A percentile compares a stretch with the other conserved stretches of the same genome.
Conservation (phyloP, 2,797 vertebrate genomes). For the Antennarius maculatus region DNA sequence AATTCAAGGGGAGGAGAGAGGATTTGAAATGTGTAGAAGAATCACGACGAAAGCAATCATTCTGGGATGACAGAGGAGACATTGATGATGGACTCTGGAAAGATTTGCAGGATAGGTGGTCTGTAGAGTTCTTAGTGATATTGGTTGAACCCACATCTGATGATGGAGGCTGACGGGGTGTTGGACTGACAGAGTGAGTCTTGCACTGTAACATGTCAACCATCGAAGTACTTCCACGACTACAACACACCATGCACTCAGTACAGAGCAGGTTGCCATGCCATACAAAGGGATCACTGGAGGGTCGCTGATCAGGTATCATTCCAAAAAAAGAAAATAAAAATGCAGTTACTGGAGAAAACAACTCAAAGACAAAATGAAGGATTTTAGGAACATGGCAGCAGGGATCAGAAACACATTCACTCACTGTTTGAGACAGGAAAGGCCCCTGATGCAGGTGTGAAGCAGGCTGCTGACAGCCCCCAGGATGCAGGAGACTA, state of each 20-base stretch:
- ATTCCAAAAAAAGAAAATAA: conserved; percentile 49
- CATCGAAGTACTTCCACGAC: conserved; percentile 65
- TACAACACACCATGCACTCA: conserved; percentile 48
- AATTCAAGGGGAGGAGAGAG: conserved; percentile 40
- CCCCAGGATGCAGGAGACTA: conserved; percentile 62
- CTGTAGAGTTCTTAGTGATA: conserved; percentile 24
- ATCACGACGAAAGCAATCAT: conserved; percentile 53
- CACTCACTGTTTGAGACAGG: conserved; percentile 79
- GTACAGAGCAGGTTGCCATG: conserved; percentile 42
- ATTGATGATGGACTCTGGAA: conserved; percentile 37
- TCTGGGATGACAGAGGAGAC: conserved; percentile 37
- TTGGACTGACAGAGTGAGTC: conserved; percentile 34
- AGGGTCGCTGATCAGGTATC: conserved; percentile 61
- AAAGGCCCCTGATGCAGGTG: conserved; percentile 69
- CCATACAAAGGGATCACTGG: conserved; percentile 67
- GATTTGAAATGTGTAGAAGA: conserved; percentile 60
- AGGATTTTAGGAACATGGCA: conserved; percentile 7
- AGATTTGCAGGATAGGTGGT: conserved; percentile 19
- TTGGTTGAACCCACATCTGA: conserved; percentile 29
- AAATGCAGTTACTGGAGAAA: conserved; percentile 39
- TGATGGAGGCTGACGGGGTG: conserved; percentile 35
- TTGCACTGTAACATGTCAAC: conserved; percentile 66
- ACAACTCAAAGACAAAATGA: conserved; percentile 13
- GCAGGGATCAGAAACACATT: conserved; percentile 1
- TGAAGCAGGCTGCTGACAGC: conserved; percentile 61